Conservation (phyloP, 1,140 invertebrate species). For the Gonatopus flavifemur region DNA sequence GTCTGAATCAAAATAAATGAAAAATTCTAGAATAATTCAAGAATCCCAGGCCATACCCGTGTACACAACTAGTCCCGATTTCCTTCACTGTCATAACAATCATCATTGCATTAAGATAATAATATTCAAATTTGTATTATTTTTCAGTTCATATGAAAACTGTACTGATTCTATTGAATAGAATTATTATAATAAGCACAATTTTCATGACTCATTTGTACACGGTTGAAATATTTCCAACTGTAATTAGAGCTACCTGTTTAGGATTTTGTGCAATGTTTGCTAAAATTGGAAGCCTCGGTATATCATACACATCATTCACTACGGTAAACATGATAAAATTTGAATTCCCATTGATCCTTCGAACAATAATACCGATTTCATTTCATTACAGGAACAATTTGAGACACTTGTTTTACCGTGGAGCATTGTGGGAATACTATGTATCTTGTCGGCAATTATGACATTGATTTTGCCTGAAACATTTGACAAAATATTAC, state of each 20-base stretch:
- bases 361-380: too few relatives aligned
- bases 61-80: too few relatives aligned
- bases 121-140: not conserved
- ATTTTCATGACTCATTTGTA: conserved; percentile 42
- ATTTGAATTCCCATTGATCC: not conserved
- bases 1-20: too few relatives aligned
- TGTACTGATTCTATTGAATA: conserved; percentile 38
- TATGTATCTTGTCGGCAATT: conserved; percentile 59
- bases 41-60: too few relatives aligned
- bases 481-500: conserved; percentile 65
- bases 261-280: conserved; percentile 45
- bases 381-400: conserved; percentile 13
- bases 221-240: conserved; percentile 51
- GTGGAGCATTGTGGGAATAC: conserved; percentile 20
- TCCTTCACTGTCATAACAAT: too few relatives aligned
- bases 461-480: conserved; percentile 68
- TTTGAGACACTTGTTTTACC: conserved; percentile 14
- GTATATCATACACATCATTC: conserved; percentile 43
- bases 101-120: too few relatives aligned
- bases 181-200: conserved; percentile 32
- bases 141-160: conserved; percentile 31
- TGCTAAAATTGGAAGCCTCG: conserved; percentile 44
- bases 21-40: too few relatives aligned
- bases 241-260: conserved; percentile 43
- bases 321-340: conserved; percentile 33